Percentiles rank a stretch among this genome's conserved stretches.
These are phyloP conservation scores for Antedon mediterranea DNA, from an alignment of 53 echinoderm and acorn worm species.

Conservation along the genomic window DNA sequence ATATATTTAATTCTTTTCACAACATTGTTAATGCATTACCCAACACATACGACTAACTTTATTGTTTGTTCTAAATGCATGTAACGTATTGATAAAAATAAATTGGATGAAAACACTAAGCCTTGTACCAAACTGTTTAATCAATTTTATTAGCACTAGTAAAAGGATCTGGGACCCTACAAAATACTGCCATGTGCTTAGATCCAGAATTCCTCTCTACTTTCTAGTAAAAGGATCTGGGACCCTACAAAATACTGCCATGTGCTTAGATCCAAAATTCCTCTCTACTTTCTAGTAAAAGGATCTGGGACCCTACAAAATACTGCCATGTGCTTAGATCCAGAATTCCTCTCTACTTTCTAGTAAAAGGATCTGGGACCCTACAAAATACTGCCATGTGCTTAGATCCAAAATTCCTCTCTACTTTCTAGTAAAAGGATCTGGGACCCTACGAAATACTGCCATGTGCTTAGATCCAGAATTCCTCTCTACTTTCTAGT, in stretches of 20 bases:
- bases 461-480: no score
- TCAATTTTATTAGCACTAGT: no score
- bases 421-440: no score
- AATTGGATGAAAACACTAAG: no score
- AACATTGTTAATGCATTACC: no score
- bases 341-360: constrained; percentile 81
- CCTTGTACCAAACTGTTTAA: no score
- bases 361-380: neutral
- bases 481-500: no score
- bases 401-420: constrained; percentile 75
- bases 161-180: constrained; percentile 9
- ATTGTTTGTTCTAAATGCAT: no score
- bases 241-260: constrained; percentile 48
- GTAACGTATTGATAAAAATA: no score
- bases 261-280: constrained; percentile 71
- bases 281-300: constrained; percentile 79
- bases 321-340: constrained; percentile 64
- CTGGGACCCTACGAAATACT: no score
- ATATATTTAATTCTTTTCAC: no score
- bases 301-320: constrained; percentile 26
- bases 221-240: constrained; percentile 26
- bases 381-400: constrained; percentile 60
- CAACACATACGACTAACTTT: no score
- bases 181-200: constrained; percentile 69
- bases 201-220: constrained; percentile 76